A percentile compares a stretch with the other conserved stretches of the same genome.
Evolutionary conservation across 2,797 vertebrate species (phyloP).

Genomic region (Rhynchonycteris naso): DNA sequence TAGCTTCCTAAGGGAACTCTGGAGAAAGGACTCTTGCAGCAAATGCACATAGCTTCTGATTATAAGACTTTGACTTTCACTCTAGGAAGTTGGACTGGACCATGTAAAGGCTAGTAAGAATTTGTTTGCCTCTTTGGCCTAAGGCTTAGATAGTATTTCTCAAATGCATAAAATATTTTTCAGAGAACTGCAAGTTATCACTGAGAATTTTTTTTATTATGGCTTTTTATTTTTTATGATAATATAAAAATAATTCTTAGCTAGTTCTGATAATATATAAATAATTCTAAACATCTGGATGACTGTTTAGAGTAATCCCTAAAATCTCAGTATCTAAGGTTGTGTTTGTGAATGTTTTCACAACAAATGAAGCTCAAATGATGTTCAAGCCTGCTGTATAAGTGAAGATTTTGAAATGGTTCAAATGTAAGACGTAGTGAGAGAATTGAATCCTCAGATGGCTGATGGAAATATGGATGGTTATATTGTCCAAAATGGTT

Average conservation of each 20-base stretch:
- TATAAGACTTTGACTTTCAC: neutral
- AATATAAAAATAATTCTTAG: constrained; percentile 32
- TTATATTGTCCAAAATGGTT: neutral
- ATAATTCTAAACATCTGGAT: constrained; percentile 15
- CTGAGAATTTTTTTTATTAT: constrained; percentile 11
- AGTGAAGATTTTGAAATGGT: constrained; percentile 48
- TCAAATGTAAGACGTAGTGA: neutral
- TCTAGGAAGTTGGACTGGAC: neutral
- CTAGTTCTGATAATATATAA: constrained; percentile 37
- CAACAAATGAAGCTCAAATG: constrained; percentile 21
- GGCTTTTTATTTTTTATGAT: constrained; percentile 39
- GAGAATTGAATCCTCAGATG: neutral
- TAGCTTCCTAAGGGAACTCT: neutral
- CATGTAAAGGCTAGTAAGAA: neutral
- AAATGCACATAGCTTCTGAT: neutral
- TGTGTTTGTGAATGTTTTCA: constrained; percentile 32
- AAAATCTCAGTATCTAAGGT: constrained; percentile 22
- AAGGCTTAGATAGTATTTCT: neutral
- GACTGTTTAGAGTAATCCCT: neutral
- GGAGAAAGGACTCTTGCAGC: neutral
- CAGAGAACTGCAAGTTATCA: neutral
- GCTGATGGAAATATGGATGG: neutral
- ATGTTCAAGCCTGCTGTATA: neutral
- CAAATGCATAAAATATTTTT: constrained; percentile 41
- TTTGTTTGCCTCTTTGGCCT: neutral